Evolutionary conservation across 2,888 invertebrate genomes (phyloP), one percentile per base, ranked within the genome.

Genomic region (Pseudococcus longispinus): DNA sequence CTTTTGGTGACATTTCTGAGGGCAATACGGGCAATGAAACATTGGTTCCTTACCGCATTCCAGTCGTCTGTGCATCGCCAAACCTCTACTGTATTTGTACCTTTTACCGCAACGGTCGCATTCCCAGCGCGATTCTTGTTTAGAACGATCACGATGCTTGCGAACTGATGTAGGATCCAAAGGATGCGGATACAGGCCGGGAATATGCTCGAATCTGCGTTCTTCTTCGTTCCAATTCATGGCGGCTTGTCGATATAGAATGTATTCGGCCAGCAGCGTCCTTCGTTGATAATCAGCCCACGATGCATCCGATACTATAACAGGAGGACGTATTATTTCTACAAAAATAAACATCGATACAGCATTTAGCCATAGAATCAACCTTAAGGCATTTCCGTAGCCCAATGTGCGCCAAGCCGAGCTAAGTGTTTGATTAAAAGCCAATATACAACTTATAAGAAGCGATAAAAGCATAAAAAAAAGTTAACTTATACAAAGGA

Each of bases 21-120:
- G 90, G 88, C 93, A 93, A 87, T 91, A 89, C 80, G 91, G 91
- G 89, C 93, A 93, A 88, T 91, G 91, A 89, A 92, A 92, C 80
- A 92, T 91, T 26, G 92, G 93, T 88, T 91, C 91, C 88, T 89
- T 89, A 74, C 89, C 89, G 88, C 90, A 90, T 88, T 90, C 90
- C 88, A 92, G 91, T 60, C 91, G 91, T 89, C 89, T 83, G 82
- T 90, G 90, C 85, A 88, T 88, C 46, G 88, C 87, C 60, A 90
- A 85, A 60, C 88, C 89, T 46, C 88, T 88, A 60, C 88, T 88
- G 37, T 89, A 89, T 51, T 88, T 88, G 85, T 89, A 89, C 8
- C 87, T 85, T 83, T 89, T 89, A 23, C 89, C 88, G 80, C 89
- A 89, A n/a, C 88, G 88, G 44, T 87, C 86, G 87, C 89, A 89